These are phyloP conservation scores for Laupala kohalensis DNA, from an alignment of 1,140 invertebrate genomes.

Conservation along the genomic window DNA sequence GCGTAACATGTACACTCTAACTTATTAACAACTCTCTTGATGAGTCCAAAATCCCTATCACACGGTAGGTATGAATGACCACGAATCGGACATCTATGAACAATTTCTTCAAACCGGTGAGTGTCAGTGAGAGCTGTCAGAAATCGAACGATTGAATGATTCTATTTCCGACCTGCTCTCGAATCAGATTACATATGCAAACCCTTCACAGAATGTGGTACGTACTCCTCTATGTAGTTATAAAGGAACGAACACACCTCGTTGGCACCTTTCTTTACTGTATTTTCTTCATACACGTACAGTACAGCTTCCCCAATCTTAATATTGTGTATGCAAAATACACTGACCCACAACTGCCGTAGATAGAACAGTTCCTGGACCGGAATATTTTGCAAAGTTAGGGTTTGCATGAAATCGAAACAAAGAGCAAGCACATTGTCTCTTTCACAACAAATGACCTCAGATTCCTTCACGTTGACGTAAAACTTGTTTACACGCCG, in stretches of 20 bases:
- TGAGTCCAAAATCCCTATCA: background rate
- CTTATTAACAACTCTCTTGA: background rate
- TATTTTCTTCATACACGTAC: background rate
- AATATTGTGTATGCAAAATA: background rate
- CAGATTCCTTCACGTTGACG: background rate
- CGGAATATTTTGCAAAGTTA: background rate
- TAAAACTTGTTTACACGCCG: background rate
- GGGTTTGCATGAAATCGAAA: no score
- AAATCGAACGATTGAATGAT: background rate
- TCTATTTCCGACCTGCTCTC: background rate
- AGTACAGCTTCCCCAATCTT: background rate
- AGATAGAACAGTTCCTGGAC: background rate
- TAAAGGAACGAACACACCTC: background rate
- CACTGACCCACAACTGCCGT: background rate
- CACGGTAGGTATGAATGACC: background rate
- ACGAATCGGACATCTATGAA: background rate
- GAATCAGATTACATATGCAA: background rate
- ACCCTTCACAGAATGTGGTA: background rate
- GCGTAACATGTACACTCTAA: no score
- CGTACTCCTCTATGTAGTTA: background rate
- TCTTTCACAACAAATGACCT: background rate
- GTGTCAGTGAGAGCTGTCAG: background rate
- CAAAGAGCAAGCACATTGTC: no score
- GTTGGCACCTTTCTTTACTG: background rate
- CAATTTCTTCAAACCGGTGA: background rate